phyloP scores from a whole-genome alignment of 2,888 invertebrate genomes.

The Tromatobia lineatoria region DNA sequence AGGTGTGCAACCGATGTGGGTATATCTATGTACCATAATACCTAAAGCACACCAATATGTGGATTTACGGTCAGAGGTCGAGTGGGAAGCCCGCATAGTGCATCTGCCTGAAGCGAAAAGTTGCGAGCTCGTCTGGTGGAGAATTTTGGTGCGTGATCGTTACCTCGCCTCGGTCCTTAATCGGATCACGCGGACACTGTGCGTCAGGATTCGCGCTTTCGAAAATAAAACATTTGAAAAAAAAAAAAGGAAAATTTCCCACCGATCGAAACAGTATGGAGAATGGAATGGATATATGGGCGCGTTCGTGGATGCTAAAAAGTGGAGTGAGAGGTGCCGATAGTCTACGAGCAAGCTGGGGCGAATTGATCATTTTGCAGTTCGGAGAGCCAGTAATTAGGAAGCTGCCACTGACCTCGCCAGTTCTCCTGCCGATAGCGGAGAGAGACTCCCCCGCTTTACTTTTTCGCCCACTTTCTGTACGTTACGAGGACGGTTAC shows the following conservation, averaged over 20 bases:
- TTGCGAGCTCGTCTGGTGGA: slow-evolving; percentile 47
- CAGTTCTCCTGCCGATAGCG: background rate
- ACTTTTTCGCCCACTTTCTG: slow-evolving; percentile 11
- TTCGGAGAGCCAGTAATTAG: slow-evolving; percentile 63
- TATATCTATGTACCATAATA: slow-evolving; percentile 23
- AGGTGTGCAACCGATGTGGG: slow-evolving; percentile 38
- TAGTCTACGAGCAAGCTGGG: slow-evolving; percentile 58
- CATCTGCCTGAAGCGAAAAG: slow-evolving; percentile 28
- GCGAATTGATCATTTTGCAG: slow-evolving; percentile 66
- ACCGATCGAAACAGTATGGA: slow-evolving; percentile 20
- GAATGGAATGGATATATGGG: slow-evolving; percentile 1
- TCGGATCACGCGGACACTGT: slow-evolving; percentile 57
- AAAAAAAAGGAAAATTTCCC: slow-evolving; percentile 18
- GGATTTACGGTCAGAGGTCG: slow-evolving; percentile 47
- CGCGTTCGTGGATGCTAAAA: background rate
- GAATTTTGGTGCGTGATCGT: slow-evolving; percentile 64
- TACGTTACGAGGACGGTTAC: slow-evolving; percentile 25
- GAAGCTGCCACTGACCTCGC: slow-evolving; percentile 34
- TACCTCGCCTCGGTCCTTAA: slow-evolving; percentile 55
- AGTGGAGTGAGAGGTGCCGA: slow-evolving; percentile 2
- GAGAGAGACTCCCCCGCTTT: background rate
- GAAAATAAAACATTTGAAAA: slow-evolving; percentile 36
- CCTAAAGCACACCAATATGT: slow-evolving; percentile 37
- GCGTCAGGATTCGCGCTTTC: slow-evolving; percentile 45
- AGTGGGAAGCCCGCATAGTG: slow-evolving; percentile 26